Percentiles rank a stretch among this genome's conserved stretches.
phyloP scores from a whole-genome alignment of 92 coral and sea anemone genomes.

The Meandrina meandrites region DNA sequence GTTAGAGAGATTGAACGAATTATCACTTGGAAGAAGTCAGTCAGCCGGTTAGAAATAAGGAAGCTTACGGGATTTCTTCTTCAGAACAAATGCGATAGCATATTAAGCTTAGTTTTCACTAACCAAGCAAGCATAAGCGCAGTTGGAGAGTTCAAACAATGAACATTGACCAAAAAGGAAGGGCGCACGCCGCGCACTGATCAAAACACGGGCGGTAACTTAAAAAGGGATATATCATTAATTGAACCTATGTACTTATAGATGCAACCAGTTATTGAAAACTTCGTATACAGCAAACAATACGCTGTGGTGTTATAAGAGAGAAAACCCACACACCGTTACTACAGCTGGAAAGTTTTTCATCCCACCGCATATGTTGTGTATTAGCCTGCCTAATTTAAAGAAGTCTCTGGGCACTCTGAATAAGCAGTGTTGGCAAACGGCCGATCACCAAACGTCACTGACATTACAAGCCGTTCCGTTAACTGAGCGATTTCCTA shows the following conservation, averaged over 20 bases:
- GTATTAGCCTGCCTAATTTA: neutral
- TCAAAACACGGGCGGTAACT: neutral
- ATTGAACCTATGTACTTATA: neutral
- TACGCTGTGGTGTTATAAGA: neutral
- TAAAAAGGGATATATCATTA: neutral
- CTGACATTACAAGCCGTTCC: neutral
- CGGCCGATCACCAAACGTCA: neutral
- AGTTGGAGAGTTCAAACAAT: neutral
- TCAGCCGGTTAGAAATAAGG: neutral
- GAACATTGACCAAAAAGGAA: neutral
- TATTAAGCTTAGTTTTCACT: neutral
- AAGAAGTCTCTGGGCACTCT: neutral
- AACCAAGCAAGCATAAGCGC: neutral
- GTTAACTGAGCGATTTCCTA: neutral
- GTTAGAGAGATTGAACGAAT: neutral
- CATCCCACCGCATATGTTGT: neutral
- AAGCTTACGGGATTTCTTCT: neutral
- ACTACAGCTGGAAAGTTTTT: neutral
- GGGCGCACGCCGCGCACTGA: neutral
- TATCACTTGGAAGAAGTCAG: neutral
- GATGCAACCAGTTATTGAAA: neutral
- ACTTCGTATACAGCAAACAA: neutral
- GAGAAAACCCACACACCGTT: neutral
- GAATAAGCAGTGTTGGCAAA: neutral
- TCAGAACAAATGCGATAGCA: neutral